phyloP scores from a whole-genome alignment of 2,113 vertebrate genomes.

The Labeo catla region DNA sequence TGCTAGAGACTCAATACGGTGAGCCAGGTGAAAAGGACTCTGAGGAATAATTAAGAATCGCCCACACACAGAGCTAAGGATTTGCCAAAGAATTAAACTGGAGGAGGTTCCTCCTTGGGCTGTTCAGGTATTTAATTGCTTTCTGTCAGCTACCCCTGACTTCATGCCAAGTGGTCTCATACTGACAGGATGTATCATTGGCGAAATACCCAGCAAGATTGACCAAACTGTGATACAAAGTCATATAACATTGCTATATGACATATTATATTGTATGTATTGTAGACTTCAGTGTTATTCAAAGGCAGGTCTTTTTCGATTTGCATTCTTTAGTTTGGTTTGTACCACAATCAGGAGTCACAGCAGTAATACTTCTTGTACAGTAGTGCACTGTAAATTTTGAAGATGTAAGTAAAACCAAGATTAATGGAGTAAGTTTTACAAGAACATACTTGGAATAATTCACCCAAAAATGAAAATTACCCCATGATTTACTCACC shows the following conservation, averaged over 20 bases:
- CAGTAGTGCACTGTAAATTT: background rate
- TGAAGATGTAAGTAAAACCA: too few species aligned
- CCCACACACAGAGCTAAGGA: slow-evolving; percentile 18
- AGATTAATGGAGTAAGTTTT: background rate
- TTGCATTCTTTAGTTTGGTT: too few species aligned
- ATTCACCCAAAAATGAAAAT: too few species aligned
- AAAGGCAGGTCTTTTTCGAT: background rate
- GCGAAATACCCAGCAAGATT: slow-evolving; percentile 21
- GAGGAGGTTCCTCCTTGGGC: slow-evolving; percentile 43
- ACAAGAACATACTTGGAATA: too few species aligned
- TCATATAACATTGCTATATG: background rate
- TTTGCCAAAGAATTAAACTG: slow-evolving; percentile 39
- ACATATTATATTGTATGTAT: background rate
- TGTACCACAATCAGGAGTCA: background rate
- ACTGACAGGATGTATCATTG: slow-evolving; percentile 19
- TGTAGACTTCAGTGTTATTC: background rate
- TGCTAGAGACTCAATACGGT: slow-evolving; percentile 1
- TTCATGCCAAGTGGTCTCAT: slow-evolving; percentile 46
- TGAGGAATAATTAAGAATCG: slow-evolving; percentile 40
- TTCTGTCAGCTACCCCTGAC: slow-evolving; percentile 40
- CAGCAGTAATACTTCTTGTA: background rate
- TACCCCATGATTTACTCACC: too few species aligned
- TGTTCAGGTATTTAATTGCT: slow-evolving; percentile 52
- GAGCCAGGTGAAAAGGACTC: slow-evolving; percentile 25
- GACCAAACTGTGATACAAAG: background rate